Conservation (phyloP, 2,797 vertebrate genomes). For the Trematomus bernacchii region DNA sequence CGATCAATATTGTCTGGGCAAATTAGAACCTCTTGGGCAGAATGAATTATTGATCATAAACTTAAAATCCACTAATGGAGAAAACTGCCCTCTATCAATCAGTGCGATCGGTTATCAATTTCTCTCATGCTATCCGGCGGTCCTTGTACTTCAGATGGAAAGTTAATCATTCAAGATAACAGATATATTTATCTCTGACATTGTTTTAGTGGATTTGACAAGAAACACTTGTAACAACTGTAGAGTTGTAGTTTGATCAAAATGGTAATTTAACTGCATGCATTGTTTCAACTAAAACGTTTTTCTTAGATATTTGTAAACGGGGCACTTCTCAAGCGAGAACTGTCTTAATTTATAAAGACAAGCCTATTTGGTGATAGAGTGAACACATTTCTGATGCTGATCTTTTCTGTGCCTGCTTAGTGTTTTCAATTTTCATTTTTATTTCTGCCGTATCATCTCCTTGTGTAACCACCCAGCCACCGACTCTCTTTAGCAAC, state of each 20-base stretch:
- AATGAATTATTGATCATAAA: constrained; percentile 57
- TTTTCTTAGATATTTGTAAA: neutral
- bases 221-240: neutral
- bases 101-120: constrained; percentile 33
- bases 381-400: neutral
- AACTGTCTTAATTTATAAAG: neutral
- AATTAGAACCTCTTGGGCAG: constrained; percentile 39
- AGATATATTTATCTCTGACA: constrained; percentile 19
- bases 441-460: neutral
- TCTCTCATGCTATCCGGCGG: neutral
- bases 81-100: constrained; percentile 39
- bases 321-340: neutral
- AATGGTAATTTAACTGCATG: neutral
- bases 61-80: constrained; percentile 46
- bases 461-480: neutral
- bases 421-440: neutral
- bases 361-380: neutral
- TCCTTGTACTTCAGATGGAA: constrained; percentile 13
- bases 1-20: constrained; percentile 51
- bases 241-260: neutral
- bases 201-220: constrained; percentile 17
- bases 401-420: neutral
- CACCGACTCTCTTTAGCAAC: neutral
- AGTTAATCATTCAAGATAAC: constrained; percentile 5
- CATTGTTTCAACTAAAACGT: neutral